These are phyloP conservation scores for Myotis davidii DNA, from an alignment of 2,113 vertebrate genomes.

Conservation along the genomic window DNA sequence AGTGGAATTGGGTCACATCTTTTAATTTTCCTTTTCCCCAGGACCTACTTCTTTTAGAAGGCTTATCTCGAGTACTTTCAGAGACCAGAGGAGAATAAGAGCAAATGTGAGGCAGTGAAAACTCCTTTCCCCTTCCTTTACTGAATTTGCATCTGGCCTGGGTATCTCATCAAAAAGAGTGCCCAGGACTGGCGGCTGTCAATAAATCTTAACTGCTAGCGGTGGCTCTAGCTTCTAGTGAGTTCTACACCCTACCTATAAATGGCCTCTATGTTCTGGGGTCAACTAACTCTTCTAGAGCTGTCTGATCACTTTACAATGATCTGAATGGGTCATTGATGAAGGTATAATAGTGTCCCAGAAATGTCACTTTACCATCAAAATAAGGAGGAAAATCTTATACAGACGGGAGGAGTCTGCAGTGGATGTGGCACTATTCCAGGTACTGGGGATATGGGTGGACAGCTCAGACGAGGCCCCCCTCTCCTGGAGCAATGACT, in stretches of 20 bases:
- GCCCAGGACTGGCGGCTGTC: background rate
- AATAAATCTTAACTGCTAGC: background rate
- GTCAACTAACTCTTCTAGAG: constrained; percentile 9
- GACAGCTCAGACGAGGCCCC: background rate
- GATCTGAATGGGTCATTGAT: constrained; percentile 48
- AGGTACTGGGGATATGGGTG: background rate
- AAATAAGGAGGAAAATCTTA: constrained; percentile 9
- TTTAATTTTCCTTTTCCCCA: constrained; percentile 13
- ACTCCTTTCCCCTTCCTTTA: background rate
- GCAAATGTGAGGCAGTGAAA: background rate
- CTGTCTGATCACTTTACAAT: constrained; percentile 4
- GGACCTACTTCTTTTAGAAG: background rate
- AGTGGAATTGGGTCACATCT: background rate
- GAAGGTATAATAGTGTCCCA: constrained; percentile 11
- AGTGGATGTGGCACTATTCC: background rate
- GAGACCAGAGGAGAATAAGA: background rate
- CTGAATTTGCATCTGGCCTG: background rate
- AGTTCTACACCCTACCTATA: background rate
- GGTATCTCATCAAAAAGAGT: background rate
- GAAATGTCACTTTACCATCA: constrained; percentile 26
- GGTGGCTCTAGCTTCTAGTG: constrained; percentile 18
- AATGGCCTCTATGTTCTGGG: background rate
- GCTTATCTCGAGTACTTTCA: background rate
- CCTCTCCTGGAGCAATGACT: background rate
- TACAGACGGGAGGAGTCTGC: background rate